These are phyloP conservation scores for Muschampia plurimacula DNA, from an alignment of 2,888 invertebrate genomes.

Conservation along the genomic window DNA sequence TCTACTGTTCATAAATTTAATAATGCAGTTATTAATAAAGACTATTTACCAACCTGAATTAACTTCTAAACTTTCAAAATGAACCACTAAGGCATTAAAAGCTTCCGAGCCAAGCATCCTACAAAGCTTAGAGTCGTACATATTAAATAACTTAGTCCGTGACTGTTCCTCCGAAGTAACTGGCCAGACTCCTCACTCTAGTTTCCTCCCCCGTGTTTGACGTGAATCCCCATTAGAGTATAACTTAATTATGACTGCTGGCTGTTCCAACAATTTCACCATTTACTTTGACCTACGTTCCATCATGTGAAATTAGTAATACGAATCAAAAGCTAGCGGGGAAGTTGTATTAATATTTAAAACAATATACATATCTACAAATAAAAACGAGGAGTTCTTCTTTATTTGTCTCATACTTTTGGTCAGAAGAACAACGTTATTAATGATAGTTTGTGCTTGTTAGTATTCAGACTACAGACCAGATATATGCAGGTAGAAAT, in stretches of 20 bases:
- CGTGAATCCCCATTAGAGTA: slow-evolving; percentile 68
- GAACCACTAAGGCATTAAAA: slow-evolving; percentile 26
- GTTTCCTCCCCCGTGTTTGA: slow-evolving; percentile 60
- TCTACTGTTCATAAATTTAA: neutral
- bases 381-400: no score
- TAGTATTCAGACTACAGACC: no score
- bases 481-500: no score
- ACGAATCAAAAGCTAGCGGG: no score
- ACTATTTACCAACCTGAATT: neutral
- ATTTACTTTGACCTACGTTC: neutral
- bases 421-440: no score
- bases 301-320: neutral
- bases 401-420: no score
- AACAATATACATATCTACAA: no score
- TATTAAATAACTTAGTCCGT: slow-evolving; percentile 26
- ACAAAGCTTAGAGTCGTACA: slow-evolving; percentile 24
- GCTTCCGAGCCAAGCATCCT: slow-evolving; percentile 17
- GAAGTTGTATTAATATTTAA: no score
- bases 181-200: slow-evolving; percentile 48
- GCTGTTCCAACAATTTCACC: slow-evolving; percentile 29
- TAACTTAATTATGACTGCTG: slow-evolving; percentile 69
- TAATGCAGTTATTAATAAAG: neutral
- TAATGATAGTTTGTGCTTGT: no score
- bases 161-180: slow-evolving; percentile 14
- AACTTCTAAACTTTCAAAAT: slow-evolving; percentile 9